phyloP scores from a whole-genome alignment of 1,140 invertebrate species.

The Danaus melanippus region DNA sequence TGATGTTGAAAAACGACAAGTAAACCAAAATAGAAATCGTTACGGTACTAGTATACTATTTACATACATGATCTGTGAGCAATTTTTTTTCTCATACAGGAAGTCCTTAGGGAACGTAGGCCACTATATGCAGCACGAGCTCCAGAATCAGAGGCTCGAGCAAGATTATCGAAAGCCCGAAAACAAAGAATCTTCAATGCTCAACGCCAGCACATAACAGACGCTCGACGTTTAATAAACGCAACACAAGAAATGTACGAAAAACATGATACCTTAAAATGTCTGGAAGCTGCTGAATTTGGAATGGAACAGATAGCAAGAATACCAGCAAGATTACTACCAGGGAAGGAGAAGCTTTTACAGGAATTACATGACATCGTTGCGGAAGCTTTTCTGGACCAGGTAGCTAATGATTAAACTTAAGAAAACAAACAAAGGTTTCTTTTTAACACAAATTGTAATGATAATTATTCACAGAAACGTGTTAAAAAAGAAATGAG shows the following conservation, averaged over 20 bases:
- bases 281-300: constrained; percentile 53
- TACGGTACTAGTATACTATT: too few species aligned
- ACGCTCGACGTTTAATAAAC: constrained; percentile 42
- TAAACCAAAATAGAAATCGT: constrained; percentile 15
- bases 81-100: constrained; percentile 25
- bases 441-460: neutral
- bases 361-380: constrained; percentile 46
- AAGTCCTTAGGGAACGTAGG: constrained; percentile 47
- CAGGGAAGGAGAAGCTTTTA: constrained; percentile 50
- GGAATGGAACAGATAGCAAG: constrained; percentile 54
- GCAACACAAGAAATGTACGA: constrained; percentile 33
- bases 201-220: constrained; percentile 42
- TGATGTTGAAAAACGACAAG: constrained; percentile 57
- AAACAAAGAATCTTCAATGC: constrained; percentile 40
- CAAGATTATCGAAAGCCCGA: constrained; percentile 36
- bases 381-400: constrained; percentile 51
- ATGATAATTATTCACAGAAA: constrained; percentile 41
- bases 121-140: constrained; percentile 53
- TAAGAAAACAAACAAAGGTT: neutral
- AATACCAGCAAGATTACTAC: constrained; percentile 42
- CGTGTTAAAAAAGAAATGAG: constrained; percentile 48
- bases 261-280: constrained; percentile 46
- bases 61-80: constrained; percentile 1
- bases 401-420: constrained; percentile 26
- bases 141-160: constrained; percentile 36